Evolutionary conservation across 2,113 vertebrate genomes (phyloP).

Genomic region (Zosterops borbonicus): DNA sequence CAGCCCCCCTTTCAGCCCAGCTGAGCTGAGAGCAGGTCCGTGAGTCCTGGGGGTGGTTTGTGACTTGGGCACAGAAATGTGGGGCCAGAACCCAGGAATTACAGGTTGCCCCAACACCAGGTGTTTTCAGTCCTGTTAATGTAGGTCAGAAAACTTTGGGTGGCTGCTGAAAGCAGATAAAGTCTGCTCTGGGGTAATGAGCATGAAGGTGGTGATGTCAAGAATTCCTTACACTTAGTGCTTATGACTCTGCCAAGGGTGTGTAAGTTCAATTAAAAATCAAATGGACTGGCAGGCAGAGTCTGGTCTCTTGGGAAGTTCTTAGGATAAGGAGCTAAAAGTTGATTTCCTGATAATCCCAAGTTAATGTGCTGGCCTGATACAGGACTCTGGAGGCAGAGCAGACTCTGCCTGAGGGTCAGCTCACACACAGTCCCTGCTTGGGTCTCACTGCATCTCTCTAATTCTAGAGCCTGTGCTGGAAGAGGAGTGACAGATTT

Average conservation of each 20-base stretch:
- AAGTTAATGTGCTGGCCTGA: not conserved
- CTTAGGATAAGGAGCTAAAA: not conserved
- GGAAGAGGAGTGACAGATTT: not conserved
- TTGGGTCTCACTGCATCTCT: not conserved
- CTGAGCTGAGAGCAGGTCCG: not conserved
- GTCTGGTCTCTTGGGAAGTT: not conserved
- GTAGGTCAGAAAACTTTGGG: not conserved
- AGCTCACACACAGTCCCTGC: not conserved
- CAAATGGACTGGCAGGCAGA: not conserved
- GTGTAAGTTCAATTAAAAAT: constrained; percentile 19
- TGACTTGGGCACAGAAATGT: not conserved
- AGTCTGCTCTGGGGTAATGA: not conserved
- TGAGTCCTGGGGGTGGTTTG: not conserved
- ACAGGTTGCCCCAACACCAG: not conserved
- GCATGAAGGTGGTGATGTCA: not conserved
- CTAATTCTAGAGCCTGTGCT: not conserved
- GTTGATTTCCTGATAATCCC: not conserved
- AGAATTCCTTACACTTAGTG: not conserved
- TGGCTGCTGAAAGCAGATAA: not conserved
- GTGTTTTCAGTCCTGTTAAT: not conserved
- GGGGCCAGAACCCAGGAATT: not conserved
- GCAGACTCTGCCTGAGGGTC: not conserved
- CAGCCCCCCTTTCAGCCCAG: not conserved
- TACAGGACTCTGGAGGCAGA: not conserved
- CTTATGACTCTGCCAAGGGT: not conserved